Conservation (phyloP, 2,113 vertebrate species). For the Lepisosteus oculatus region DNA sequence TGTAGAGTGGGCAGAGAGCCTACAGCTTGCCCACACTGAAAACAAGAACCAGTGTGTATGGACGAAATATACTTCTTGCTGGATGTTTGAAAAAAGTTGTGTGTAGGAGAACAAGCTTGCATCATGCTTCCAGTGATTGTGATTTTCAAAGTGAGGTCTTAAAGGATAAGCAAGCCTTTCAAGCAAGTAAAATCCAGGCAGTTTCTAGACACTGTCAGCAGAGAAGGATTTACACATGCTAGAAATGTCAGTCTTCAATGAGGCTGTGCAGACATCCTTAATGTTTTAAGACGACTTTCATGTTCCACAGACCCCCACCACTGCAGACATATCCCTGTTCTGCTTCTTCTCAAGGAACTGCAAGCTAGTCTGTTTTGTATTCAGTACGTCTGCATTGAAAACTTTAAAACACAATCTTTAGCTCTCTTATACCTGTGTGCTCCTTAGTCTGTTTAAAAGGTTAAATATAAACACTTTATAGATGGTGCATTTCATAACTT, state of each 20-base stretch:
- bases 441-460: too few species aligned
- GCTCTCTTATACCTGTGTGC: too few species aligned
- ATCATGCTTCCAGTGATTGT: not conserved
- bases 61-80: not conserved
- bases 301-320: not conserved
- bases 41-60: not conserved
- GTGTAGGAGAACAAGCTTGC: not conserved
- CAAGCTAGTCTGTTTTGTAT: too few species aligned
- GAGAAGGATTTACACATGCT: constrained; percentile 3
- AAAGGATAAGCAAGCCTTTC: constrained; percentile 10
- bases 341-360: not conserved
- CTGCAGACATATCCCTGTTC: not conserved
- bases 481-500: too few species aligned
- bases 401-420: too few species aligned
- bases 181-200: constrained; percentile 16
- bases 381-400: not conserved
- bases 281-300: constrained; percentile 18
- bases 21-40: too few species aligned
- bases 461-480: too few species aligned
- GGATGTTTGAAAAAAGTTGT: not conserved
- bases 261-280: constrained; percentile 12
- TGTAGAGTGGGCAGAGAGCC: too few species aligned
- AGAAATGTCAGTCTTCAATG: constrained; percentile 21
- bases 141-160: constrained; percentile 16
- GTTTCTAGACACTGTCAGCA: constrained; percentile 4